Evolutionary conservation across 2,888 invertebrate genomes (phyloP).

Genomic region (Drosophila nigritarsus): DNA sequence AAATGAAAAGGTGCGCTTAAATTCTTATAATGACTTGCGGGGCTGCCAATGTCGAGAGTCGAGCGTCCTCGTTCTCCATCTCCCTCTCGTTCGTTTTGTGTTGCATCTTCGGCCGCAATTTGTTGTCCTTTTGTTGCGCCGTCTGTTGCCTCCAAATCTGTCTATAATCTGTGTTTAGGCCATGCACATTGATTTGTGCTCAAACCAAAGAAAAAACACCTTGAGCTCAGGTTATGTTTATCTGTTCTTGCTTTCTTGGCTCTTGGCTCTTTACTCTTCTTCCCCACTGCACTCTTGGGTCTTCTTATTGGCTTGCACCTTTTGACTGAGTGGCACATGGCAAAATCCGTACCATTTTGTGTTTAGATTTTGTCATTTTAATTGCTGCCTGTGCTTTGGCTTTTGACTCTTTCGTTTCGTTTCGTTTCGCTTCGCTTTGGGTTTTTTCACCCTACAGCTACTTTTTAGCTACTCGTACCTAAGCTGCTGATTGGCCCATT

Average conservation of each 20-base stretch:
- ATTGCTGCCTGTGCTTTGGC: constrained; percentile 64
- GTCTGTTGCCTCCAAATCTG: constrained; percentile 74
- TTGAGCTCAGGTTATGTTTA: constrained; percentile 45
- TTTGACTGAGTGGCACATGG: constrained; percentile 55
- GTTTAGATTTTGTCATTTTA: constrained; percentile 81
- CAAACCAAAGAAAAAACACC: constrained; percentile 67
- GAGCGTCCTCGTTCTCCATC: constrained; percentile 19
- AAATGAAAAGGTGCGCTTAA: constrained; percentile 80
- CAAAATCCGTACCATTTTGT: constrained; percentile 76
- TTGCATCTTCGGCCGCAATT: constrained; percentile 74
- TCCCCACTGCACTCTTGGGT: constrained; percentile 52
- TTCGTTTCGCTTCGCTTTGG: constrained; percentile 12
- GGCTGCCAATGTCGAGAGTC: constrained; percentile 26
- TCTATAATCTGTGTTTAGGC: constrained; percentile 76
- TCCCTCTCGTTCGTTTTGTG: constrained; percentile 26
- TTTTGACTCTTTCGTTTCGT: constrained; percentile 31
- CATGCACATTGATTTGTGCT: constrained; percentile 59
- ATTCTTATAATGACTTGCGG: constrained; percentile 79
- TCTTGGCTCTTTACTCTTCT: constrained; percentile 1
- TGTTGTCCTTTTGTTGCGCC: constrained; percentile 73
- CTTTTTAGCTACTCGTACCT: constrained; percentile 14
- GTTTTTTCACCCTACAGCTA: constrained; percentile 54
- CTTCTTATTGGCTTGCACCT: constrained; percentile 66
- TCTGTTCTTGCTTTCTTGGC: not conserved
- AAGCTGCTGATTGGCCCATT: constrained; percentile 64